Conservation (phyloP, 2,888 invertebrate genomes). For the Caenorhabditis doughertyi region DNA sequence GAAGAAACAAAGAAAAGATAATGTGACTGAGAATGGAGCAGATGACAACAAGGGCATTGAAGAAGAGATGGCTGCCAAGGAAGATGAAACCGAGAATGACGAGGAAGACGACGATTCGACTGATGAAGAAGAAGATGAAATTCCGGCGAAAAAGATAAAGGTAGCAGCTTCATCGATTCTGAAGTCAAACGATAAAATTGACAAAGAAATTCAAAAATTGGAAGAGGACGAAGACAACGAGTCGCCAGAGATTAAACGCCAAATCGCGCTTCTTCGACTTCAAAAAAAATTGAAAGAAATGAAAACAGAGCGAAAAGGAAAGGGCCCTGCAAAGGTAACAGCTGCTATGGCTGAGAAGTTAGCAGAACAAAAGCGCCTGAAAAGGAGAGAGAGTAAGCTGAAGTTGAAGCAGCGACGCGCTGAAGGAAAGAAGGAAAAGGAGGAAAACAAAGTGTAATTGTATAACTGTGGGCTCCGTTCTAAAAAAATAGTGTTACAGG, state of each 20-base stretch:
- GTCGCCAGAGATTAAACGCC: constrained; percentile 66
- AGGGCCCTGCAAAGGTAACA: constrained; percentile 54
- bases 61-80: not conserved
- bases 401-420: constrained; percentile 72
- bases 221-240: constrained; percentile 70
- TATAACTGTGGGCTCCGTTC: not conserved
- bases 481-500: not conserved
- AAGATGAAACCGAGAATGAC: constrained; percentile 30
- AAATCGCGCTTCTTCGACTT: constrained; percentile 68
- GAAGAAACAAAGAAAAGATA: constrained; percentile 41
- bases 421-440: constrained; percentile 64
- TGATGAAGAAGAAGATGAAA: constrained; percentile 58
- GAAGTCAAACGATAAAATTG: constrained; percentile 63
- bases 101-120: constrained; percentile 57
- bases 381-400: constrained; percentile 72
- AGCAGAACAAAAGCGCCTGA: constrained; percentile 68
- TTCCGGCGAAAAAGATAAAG: constrained; percentile 38
- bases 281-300: constrained; percentile 72
- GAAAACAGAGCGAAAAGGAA: constrained; percentile 61
- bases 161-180: constrained; percentile 12
- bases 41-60: constrained; percentile 25
- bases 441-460: not conserved
- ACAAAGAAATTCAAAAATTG: constrained; percentile 64
- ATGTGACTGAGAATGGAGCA: constrained; percentile 17
- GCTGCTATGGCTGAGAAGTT: constrained; percentile 50